A percentile compares a stretch with the other conserved stretches of the same genome.
These are phyloP conservation scores for Yponomeuta cagnagella DNA, from an alignment of 2,888 invertebrate genomes.

Conservation along the genomic window DNA sequence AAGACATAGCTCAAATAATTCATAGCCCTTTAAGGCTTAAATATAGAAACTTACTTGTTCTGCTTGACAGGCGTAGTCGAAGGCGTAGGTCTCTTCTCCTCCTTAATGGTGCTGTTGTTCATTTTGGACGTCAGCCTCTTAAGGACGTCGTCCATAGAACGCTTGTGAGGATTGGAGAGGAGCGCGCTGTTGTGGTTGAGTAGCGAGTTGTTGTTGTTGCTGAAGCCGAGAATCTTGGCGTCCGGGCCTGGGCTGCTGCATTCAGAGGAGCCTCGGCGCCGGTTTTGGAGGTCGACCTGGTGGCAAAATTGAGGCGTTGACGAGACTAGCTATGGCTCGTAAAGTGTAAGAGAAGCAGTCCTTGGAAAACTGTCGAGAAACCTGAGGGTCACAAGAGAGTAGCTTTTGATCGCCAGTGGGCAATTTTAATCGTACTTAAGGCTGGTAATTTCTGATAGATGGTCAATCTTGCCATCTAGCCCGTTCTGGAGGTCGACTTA, in stretches of 20 bases:
- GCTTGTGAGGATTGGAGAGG: conserved; percentile 76
- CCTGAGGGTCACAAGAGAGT: too few species aligned
- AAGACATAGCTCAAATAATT: too few species aligned
- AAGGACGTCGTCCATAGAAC: conserved; percentile 94
- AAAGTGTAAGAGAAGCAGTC: too few species aligned
- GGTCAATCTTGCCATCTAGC: too few species aligned
- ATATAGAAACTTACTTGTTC: conserved; percentile 59
- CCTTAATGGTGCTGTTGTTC: conserved; percentile 84
- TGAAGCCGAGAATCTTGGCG: conserved; percentile 78
- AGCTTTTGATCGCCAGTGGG: too few species aligned
- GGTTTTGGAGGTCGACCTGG: conserved; percentile 67
- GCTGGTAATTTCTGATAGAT: too few species aligned
- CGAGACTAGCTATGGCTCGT: too few species aligned
- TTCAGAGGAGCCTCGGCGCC: conserved; percentile 78
- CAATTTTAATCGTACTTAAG: too few species aligned
- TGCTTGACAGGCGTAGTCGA: conserved; percentile 80
- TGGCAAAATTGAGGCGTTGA: background rate
- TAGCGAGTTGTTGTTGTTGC: conserved; percentile 80
- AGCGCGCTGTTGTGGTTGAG: conserved; percentile 77
- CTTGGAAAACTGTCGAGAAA: too few species aligned
- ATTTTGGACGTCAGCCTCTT: conserved; percentile 91
- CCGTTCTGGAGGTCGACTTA: too few species aligned
- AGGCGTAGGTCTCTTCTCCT: conserved; percentile 82
- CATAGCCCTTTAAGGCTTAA: too few species aligned
- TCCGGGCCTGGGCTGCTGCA: conserved; percentile 83